These are phyloP conservation scores for Anguilla anguilla DNA, from an alignment of 2,797 vertebrate species.

Conservation along the genomic window DNA sequence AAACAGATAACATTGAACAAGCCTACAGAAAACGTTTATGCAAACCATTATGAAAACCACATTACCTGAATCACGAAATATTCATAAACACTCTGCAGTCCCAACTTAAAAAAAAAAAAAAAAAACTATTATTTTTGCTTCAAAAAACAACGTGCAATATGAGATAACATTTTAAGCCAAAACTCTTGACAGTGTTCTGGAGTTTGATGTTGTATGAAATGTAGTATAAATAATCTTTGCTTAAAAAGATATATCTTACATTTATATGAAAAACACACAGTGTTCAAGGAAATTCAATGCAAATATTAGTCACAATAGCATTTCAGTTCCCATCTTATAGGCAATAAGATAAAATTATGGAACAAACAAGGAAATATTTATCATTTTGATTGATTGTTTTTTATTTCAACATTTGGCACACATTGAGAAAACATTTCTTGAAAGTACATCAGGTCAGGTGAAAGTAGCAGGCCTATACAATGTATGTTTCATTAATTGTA, in stretches of 20 bases:
- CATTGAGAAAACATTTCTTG: not conserved
- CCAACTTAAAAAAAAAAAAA: conserved; percentile 78
- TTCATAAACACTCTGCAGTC: conserved; percentile 88
- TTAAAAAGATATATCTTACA: no score
- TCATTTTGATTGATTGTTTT: no score
- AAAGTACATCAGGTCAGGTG: not conserved
- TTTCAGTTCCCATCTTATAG: no score
- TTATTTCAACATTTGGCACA: not conserved
- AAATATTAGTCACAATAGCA: no score
- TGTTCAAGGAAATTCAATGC: no score
- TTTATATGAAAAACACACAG: no score
- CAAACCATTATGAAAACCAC: not conserved
- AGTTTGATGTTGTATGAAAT: no score
- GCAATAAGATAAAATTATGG: not conserved
- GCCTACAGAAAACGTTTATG: no score
- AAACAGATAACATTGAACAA: not conserved
- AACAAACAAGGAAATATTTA: not conserved
- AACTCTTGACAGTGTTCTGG: no score
- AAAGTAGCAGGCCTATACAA: not conserved
- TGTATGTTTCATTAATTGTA: not conserved
- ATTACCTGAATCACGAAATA: conserved; percentile 85
- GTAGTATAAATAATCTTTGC: no score
- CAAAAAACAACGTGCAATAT: conserved; percentile 48
- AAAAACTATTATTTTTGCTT: conserved; percentile 81
- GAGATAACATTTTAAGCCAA: no score